These are phyloP conservation scores for Saturnia japonica DNA, from an alignment of 2,888 invertebrate genomes.

Conservation along the genomic window DNA sequence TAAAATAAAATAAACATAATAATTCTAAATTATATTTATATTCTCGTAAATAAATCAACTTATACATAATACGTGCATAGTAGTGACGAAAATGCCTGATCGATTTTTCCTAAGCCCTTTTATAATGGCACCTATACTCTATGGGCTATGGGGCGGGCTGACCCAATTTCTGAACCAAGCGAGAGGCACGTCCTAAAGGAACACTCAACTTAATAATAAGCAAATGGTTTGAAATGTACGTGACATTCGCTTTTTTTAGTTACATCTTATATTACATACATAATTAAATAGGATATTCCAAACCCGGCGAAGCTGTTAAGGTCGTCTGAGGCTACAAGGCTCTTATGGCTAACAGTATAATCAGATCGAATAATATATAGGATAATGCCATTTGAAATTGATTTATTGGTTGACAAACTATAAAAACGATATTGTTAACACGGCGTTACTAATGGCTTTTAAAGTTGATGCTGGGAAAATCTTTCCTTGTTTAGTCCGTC, in stretches of 20 bases:
- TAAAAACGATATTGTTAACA: not conserved
- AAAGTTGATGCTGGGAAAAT: not conserved
- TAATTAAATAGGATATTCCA: not conserved
- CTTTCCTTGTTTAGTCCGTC: not conserved
- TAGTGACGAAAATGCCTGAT: slow-evolving; percentile 41
- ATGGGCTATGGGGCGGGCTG: slow-evolving; percentile 46
- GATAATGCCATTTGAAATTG: too few relatives aligned
- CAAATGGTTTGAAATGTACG: slow-evolving; percentile 48
- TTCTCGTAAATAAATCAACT: not conserved
- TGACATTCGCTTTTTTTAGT: slow-evolving; percentile 28
- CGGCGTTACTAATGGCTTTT: not conserved
- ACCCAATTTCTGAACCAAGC: slow-evolving; percentile 65
- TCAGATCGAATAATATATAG: too few relatives aligned
- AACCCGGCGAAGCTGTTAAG: too few relatives aligned
- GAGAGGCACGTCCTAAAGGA: slow-evolving; percentile 64
- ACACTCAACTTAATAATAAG: slow-evolving; percentile 53
- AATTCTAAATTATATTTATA: not conserved
- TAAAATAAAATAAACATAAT: not conserved
- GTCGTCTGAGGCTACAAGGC: too few relatives aligned
- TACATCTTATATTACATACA: not conserved
- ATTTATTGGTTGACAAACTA: too few relatives aligned
- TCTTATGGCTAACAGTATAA: too few relatives aligned
- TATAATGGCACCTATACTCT: slow-evolving; percentile 50
- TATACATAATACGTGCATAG: slow-evolving; percentile 16
- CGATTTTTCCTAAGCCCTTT: slow-evolving; percentile 54